A percentile compares a stretch with the other conserved stretches of the same genome.
Evolutionary conservation across 2,797 vertebrate genomes (phyloP).

Genomic region (Silurus aristotelis): DNA sequence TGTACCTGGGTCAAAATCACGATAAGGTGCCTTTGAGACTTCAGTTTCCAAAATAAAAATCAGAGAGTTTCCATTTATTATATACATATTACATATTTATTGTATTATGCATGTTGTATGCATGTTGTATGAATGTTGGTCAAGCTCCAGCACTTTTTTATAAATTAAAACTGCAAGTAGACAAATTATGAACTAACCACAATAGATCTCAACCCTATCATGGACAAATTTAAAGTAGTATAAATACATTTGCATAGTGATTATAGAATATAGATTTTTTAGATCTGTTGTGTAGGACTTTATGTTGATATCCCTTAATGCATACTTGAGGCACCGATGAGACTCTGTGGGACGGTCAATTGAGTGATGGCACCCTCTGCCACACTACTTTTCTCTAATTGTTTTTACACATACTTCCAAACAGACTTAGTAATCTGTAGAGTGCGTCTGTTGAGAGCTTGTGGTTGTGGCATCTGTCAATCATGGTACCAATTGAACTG

Average conservation of each 20-base stretch:
- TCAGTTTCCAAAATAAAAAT: not conserved
- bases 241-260: not conserved
- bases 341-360: no score
- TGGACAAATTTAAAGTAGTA: not conserved
- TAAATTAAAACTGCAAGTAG: not conserved
- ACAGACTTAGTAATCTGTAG: not conserved
- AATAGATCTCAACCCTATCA: not conserved
- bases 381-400: no score
- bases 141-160: not conserved
- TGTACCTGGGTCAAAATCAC: no score
- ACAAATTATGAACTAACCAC: not conserved
- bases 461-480: constrained; percentile 30
- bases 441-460: not conserved
- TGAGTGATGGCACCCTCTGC: no score
- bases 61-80: not conserved
- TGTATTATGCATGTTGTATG: not conserved
- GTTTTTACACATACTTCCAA: not conserved
- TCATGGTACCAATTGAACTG: constrained; percentile 14
- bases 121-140: not conserved
- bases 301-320: no score
- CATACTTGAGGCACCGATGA: no score
- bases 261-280: not conserved
- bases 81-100: not conserved
- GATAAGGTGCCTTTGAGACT: no score
- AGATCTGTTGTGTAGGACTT: no score